A percentile compares a stretch with the other conserved stretches of the same genome.
These are phyloP conservation scores for Disparrhopalites patrizii DNA, from an alignment of 2,888 invertebrate genomes.

Conservation along the genomic window DNA sequence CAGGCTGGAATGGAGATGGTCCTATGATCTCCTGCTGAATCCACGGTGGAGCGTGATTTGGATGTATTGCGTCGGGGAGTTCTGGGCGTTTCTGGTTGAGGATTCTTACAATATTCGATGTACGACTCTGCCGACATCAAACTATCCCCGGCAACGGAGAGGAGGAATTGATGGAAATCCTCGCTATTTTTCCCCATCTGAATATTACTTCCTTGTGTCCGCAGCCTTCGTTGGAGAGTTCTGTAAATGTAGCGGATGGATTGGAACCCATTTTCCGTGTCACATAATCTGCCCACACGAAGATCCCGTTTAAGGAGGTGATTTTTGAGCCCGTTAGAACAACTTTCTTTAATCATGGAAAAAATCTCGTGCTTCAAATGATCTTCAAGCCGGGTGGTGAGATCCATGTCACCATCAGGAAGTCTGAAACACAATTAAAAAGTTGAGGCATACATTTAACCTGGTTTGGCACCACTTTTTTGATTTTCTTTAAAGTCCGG, in stretches of 20 bases:
- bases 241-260: constrained; percentile 38
- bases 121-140: constrained; percentile 25
- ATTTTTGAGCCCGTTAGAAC: constrained; percentile 41
- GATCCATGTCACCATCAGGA: constrained; percentile 44
- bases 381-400: constrained; percentile 34
- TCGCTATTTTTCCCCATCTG: background rate
- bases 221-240: constrained; percentile 30
- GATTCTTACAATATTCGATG: constrained; percentile 8
- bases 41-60: too few species aligned
- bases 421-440: constrained; percentile 30
- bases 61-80: too few species aligned
- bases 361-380: constrained; percentile 38
- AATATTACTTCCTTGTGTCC: constrained; percentile 11
- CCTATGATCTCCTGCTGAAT: too few species aligned
- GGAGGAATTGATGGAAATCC: constrained; percentile 25
- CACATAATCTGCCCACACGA: constrained; percentile 37
- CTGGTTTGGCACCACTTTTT: background rate
- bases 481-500: background rate
- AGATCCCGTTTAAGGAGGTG: constrained; percentile 41
- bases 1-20: too few species aligned
- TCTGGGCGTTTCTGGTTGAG: too few species aligned
- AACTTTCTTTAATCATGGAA: constrained; percentile 41
- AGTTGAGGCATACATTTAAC: background rate
- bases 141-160: constrained; percentile 25
- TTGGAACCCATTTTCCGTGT: constrained; percentile 35